These are phyloP conservation scores for Phataginus tetradactyla DNA, from an alignment of 2,797 vertebrate genomes.

Conservation along the genomic window DNA sequence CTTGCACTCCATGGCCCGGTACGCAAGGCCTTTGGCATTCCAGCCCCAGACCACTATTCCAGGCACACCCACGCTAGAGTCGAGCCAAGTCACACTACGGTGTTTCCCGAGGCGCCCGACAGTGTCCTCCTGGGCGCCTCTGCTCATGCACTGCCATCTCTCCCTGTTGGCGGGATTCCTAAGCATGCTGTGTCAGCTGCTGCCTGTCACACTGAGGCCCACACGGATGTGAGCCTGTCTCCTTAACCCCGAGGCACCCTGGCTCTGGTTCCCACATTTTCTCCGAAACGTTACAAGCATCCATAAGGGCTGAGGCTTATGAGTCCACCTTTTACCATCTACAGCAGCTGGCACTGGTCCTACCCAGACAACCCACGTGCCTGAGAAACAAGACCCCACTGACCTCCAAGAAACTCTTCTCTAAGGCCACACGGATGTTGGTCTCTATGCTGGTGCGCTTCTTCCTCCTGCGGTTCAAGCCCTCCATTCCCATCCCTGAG, in stretches of 20 bases:
- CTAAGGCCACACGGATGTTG: slow-evolving; percentile 99
- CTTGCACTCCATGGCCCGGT: neutral
- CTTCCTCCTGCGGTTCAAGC: slow-evolving; percentile 98
- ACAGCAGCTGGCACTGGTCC: neutral
- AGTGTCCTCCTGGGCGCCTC: too few species aligned
- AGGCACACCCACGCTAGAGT: neutral
- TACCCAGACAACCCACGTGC: neutral
- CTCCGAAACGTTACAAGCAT: neutral
- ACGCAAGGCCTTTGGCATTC: neutral
- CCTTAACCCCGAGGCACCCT: neutral
- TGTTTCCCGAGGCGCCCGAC: too few species aligned
- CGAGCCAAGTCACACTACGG: neutral
- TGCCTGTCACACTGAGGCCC: neutral
- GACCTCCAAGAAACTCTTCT: slow-evolving; percentile 99
- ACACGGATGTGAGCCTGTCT: neutral
- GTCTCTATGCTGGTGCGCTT: slow-evolving; percentile 99
- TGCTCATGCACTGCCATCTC: too few species aligned
- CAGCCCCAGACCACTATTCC: neutral
- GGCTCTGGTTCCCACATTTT: neutral
- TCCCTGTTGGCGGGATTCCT: neutral
- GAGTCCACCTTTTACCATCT: neutral
- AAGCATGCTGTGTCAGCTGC: accelerated
- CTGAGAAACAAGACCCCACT: slow-evolving; percentile 71
- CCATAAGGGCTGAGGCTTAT: neutral
- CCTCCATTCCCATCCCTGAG: slow-evolving; percentile 95